Evolutionary conservation across 2,797 vertebrate species (phyloP).

Genomic region (Sebastes iracundus): DNA sequence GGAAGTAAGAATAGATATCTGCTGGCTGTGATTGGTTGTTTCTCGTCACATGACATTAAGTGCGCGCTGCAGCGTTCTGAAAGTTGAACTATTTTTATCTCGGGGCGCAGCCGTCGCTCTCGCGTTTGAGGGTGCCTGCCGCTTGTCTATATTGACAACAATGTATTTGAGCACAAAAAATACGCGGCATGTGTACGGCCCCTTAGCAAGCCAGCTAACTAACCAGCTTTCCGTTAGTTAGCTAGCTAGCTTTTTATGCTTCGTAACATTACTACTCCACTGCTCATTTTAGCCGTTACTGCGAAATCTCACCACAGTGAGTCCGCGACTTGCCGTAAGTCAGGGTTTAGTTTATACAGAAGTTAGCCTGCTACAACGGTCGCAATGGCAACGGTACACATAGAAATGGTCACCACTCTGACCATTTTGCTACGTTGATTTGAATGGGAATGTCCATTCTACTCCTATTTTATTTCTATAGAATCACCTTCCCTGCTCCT

Average conservation of each 20-base stretch:
- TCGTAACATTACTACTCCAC: not conserved
- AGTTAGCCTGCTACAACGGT: not conserved
- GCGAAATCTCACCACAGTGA: fast-evolving
- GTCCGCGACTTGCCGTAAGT: not conserved
- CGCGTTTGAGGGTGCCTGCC: not conserved
- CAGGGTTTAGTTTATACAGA: not conserved
- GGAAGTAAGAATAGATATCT: too few relatives aligned
- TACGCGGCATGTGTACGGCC: too few relatives aligned
- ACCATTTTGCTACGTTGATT: not conserved
- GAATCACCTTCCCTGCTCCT: not conserved
- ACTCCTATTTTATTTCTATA: not conserved
- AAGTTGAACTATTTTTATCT: not conserved
- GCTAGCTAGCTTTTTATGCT: not conserved
- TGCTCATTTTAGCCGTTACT: too few relatives aligned
- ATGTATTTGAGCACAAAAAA: too few relatives aligned
- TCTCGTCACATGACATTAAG: too few relatives aligned
- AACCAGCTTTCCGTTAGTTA: not conserved
- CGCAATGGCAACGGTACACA: not conserved
- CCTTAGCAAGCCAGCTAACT: not conserved
- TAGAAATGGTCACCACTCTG: not conserved
- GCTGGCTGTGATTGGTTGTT: too few relatives aligned
- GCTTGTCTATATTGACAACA: too few relatives aligned
- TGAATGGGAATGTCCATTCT: not conserved
- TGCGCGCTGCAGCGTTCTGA: not conserved
- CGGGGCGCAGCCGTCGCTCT: too few relatives aligned